Evolutionary conservation across 2,113 vertebrate species (phyloP).

Genomic region (Callionymus lyra): DNA sequence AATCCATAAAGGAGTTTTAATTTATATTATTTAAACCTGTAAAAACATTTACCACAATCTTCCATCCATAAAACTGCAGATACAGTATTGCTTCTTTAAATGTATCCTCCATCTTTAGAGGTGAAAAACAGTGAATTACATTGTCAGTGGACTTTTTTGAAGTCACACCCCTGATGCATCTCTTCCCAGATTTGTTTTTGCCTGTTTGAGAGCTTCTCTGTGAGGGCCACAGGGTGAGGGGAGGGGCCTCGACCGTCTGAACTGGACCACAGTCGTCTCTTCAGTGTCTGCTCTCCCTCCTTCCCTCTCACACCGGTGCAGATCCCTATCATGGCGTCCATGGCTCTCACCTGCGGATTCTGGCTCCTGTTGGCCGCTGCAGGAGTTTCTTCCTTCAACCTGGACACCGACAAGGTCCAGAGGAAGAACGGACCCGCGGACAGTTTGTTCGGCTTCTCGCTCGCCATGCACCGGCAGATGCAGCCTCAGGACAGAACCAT

Average conservation of each 20-base stretch:
- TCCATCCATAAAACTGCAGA: too few relatives aligned
- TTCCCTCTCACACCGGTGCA: not conserved
- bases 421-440: conserved; percentile 68
- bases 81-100: too few relatives aligned
- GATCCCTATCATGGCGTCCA: not conserved
- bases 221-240: conserved; percentile 10
- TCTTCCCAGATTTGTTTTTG: conserved; percentile 10
- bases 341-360: conserved; percentile 26
- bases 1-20: too few relatives aligned
- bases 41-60: too few relatives aligned
- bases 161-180: too few relatives aligned
- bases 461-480: conserved; percentile 86
- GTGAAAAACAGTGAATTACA: too few relatives aligned
- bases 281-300: conserved; percentile 15
- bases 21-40: too few relatives aligned
- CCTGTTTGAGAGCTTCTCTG: conserved; percentile 6
- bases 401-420: conserved; percentile 74
- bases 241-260: conserved; percentile 32
- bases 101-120: too few relatives aligned
- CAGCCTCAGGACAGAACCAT: conserved; percentile 69
- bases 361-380: conserved; percentile 51
- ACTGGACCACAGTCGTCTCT: conserved; percentile 15
- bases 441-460: conserved; percentile 88
- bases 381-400: conserved; percentile 76
- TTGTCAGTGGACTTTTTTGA: too few relatives aligned